phyloP scores from a whole-genome alignment of 2,797 vertebrate species.

The Poeciliopsis presidionis region DNA sequence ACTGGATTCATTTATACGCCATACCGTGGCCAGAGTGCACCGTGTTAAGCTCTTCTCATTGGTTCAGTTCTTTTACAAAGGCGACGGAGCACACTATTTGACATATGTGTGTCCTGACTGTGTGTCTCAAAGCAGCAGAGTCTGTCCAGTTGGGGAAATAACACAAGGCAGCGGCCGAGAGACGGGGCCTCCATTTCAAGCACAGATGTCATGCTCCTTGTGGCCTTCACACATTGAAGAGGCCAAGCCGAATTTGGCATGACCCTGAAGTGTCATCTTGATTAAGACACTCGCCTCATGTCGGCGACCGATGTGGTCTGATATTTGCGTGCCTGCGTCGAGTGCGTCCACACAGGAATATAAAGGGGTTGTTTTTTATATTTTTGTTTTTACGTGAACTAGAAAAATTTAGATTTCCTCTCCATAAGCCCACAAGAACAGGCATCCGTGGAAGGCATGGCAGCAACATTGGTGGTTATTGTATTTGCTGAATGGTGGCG shows the following conservation, averaged over 20 bases:
- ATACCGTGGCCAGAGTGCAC: constrained; percentile 19
- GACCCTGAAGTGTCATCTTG: constrained; percentile 78
- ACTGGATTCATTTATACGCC: constrained; percentile 44
- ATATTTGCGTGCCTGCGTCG: constrained; percentile 44
- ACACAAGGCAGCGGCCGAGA: constrained; percentile 52
- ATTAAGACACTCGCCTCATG: constrained; percentile 65
- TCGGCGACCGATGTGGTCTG: constrained; percentile 45
- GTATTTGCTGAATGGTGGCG: constrained; percentile 65
- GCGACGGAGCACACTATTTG: constrained; percentile 35
- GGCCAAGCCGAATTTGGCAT: constrained; percentile 68
- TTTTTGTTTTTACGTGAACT: constrained; percentile 29
- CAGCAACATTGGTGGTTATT: constrained; percentile 58
- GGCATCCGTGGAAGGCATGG: constrained; percentile 69
- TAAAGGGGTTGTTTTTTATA: background rate
- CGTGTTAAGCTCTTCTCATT: constrained; percentile 36
- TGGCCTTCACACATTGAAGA: constrained; percentile 72
- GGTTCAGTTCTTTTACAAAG: constrained; percentile 41
- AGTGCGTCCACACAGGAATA: constrained; percentile 8
- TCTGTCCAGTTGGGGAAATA: constrained; percentile 49
- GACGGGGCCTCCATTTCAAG: constrained; percentile 53
- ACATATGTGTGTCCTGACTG: constrained; percentile 57
- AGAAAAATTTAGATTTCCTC: constrained; percentile 56
- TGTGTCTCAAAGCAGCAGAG: constrained; percentile 56
- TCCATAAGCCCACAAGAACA: constrained; percentile 66
- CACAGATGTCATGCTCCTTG: constrained; percentile 72